Percentiles rank a stretch among this genome's conserved stretches.
These are phyloP conservation scores for Ariolimax columbianus DNA, from an alignment of 2,888 invertebrate genomes.

Conservation along the genomic window DNA sequence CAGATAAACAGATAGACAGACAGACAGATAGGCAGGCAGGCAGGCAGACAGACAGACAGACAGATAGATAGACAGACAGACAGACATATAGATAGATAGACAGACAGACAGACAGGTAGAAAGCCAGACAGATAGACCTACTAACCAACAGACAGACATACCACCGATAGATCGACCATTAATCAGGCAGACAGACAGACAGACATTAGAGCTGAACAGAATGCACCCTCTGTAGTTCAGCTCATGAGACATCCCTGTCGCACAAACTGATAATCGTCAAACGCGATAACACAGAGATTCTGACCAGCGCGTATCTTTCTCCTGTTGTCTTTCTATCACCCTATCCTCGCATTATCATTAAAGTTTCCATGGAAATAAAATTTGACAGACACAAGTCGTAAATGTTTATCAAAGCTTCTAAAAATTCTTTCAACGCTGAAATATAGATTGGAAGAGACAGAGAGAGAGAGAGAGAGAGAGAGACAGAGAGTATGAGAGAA, in stretches of 20 bases:
- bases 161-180: no score
- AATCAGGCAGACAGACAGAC: no score
- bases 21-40: no score
- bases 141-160: no score
- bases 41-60: no score
- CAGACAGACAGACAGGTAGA: no score
- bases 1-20: no score
- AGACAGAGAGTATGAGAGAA: background rate
- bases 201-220: no score
- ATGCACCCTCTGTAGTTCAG: no score
- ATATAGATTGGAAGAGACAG: background rate
- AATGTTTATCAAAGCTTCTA: background rate
- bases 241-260: background rate
- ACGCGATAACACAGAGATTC: background rate
- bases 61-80: no score
- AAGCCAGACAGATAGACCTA: no score
- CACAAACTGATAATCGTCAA: background rate
- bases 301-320: background rate
- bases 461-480: slow-evolving; percentile 5
- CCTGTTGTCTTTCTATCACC: background rate
- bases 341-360: background rate
- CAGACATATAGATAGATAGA: no score
- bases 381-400: background rate
- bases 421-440: background rate
- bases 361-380: background rate